A percentile compares a stretch with the other conserved stretches of the same genome.
Evolutionary conservation across 1,140 invertebrate genomes (phyloP).

Genomic region (Caerostris extrusa): DNA sequence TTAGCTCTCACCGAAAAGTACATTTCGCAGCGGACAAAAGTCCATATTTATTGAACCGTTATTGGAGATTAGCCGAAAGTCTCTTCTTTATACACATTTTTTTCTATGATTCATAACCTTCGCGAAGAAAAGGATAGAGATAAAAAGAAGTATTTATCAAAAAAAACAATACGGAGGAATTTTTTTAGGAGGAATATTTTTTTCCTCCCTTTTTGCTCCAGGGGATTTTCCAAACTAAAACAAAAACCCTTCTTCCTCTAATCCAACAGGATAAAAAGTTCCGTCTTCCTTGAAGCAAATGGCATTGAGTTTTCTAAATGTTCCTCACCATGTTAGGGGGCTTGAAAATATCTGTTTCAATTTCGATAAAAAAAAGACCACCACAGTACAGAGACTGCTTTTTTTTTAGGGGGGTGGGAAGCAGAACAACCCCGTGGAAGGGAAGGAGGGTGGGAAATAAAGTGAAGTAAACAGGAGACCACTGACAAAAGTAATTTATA

Average conservation of each 20-base stretch:
- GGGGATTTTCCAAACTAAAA: not conserved
- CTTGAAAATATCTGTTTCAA: conserved; percentile 52
- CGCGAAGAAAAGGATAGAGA: not conserved
- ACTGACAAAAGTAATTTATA: too few relatives aligned
- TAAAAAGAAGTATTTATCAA: conserved; percentile 30
- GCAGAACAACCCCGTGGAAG: too few relatives aligned
- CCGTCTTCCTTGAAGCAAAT: not conserved
- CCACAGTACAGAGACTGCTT: not conserved
- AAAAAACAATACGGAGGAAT: not conserved
- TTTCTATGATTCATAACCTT: not conserved
- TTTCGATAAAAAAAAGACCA: conserved; percentile 36
- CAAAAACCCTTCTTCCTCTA: not conserved
- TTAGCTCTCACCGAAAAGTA: not conserved
- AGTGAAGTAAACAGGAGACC: too few relatives aligned
- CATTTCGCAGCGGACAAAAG: not conserved
- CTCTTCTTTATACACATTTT: not conserved
- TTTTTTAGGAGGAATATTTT: not conserved
- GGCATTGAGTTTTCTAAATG: conserved; percentile 10
- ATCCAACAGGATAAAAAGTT: conserved; percentile 2
- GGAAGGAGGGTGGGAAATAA: too few relatives aligned
- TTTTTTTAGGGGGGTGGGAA: too few relatives aligned
- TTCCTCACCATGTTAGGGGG: not conserved
- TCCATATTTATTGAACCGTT: not conserved
- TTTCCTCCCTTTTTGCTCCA: not conserved
- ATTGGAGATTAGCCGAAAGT: not conserved